These are phyloP conservation scores for Clarias platycephalus DNA, from an alignment of 2,797 vertebrate species.

Conservation along the genomic window DNA sequence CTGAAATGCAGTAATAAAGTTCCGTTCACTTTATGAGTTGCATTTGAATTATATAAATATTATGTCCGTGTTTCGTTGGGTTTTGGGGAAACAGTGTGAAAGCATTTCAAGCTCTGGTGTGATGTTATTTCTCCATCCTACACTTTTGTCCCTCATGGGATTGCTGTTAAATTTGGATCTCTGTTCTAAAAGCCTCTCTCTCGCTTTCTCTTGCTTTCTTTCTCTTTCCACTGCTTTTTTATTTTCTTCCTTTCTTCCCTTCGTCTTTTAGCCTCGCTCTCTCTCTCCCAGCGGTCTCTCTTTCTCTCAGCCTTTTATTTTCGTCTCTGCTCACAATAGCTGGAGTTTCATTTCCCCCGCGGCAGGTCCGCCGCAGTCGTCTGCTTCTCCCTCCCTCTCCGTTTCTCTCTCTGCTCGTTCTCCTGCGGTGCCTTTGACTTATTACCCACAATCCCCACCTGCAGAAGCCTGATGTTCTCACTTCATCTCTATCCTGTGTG, in stretches of 20 bases:
- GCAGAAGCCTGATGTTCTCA: conserved; percentile 49
- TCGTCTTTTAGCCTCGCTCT: not conserved
- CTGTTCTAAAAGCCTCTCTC: not conserved
- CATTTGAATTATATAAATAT: not conserved
- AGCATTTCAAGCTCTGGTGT: not conserved
- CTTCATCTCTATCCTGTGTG: conserved; percentile 54
- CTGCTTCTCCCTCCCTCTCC: not conserved
- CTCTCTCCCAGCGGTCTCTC: not conserved
- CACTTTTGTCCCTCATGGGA: not conserved
- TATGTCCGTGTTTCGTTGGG: not conserved
- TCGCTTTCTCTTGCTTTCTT: not conserved
- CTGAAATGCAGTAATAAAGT: too few species aligned
- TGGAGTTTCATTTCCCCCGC: conserved; percentile 44
- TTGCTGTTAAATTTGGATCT: not conserved
- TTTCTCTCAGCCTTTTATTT: conserved; percentile 20
- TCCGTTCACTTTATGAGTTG: not conserved
- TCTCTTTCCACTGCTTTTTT: not conserved
- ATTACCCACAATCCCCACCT: conserved; percentile 47
- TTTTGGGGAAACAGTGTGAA: not conserved
- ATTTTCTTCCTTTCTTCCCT: not conserved
- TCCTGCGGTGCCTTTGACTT: conserved; percentile 50
- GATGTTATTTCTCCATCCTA: not conserved
- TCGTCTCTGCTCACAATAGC: conserved; percentile 33
- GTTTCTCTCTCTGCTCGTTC: conserved; percentile 39
- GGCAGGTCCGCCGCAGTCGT: conserved; percentile 7